A percentile compares a stretch with the other conserved stretches of the same genome.
These are phyloP conservation scores for Cremastinae sp. DNA, from an alignment of 2,888 invertebrate species.

Conservation along the genomic window DNA sequence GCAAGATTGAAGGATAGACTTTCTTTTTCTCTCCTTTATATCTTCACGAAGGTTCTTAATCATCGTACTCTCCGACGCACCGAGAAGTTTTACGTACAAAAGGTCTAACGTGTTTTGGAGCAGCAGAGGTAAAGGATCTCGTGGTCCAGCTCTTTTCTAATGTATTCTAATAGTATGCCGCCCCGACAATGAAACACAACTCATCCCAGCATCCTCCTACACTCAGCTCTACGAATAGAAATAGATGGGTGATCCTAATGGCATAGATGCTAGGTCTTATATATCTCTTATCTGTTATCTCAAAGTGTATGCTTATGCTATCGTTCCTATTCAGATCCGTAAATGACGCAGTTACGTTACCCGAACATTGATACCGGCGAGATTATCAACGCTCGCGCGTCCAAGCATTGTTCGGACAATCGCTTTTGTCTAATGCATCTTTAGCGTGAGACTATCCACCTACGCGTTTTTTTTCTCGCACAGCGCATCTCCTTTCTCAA, in stretches of 20 bases:
- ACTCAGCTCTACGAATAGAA: slow-evolving; percentile 59
- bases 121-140: slow-evolving; percentile 42
- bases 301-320: slow-evolving; percentile 34
- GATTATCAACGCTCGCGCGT: slow-evolving; percentile 20
- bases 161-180: slow-evolving; percentile 79
- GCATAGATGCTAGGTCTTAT: slow-evolving; percentile 41
- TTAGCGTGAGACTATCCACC: slow-evolving; percentile 4
- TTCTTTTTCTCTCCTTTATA: slow-evolving; percentile 34
- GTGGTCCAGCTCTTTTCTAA: slow-evolving; percentile 64
- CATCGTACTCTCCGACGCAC: slow-evolving; percentile 61
- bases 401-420: slow-evolving; percentile 39
- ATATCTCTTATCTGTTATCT: slow-evolving; percentile 59
- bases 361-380: slow-evolving; percentile 38
- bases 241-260: slow-evolving; percentile 49
- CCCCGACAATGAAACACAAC: slow-evolving; percentile 79
- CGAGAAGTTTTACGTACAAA: slow-evolving; percentile 15
- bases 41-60: slow-evolving; percentile 69
- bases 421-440: slow-evolving; percentile 40
- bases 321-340: slow-evolving; percentile 58
- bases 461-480: too few species aligned
- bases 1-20: slow-evolving; percentile 42
- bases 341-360: slow-evolving; percentile 44
- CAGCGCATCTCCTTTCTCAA: background rate
- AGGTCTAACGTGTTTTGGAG: slow-evolving; percentile 57
- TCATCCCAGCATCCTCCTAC: slow-evolving; percentile 76